Evolutionary conservation across 2,888 invertebrate genomes (phyloP).

Genomic region (Mamestra brassicae): DNA sequence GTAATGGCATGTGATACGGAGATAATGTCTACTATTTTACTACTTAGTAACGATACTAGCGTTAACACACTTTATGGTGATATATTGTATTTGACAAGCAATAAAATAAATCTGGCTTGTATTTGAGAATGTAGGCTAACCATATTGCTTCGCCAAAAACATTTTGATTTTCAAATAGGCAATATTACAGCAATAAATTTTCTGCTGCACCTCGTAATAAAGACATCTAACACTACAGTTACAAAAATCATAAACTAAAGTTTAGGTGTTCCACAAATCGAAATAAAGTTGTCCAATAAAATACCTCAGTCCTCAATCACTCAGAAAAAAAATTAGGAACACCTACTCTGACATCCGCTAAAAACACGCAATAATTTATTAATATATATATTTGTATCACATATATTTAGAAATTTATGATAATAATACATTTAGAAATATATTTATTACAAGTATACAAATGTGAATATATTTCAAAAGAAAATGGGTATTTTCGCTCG

Average conservation of each 20-base stretch:
- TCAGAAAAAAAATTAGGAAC: conserved; percentile 13
- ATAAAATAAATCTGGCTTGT: conserved; percentile 6
- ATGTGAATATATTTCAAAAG: conserved; percentile 28
- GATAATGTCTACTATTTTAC: conserved; percentile 7
- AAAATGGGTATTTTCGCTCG: conserved; percentile 15
- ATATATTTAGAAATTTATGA: too few relatives aligned
- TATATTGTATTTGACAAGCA: conserved; percentile 15
- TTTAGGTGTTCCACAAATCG: conserved; percentile 4
- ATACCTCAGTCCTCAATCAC: conserved; percentile 9
- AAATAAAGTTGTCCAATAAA: conserved; percentile 28
- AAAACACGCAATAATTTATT: conserved; percentile 14
- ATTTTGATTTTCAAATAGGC: conserved; percentile 22
- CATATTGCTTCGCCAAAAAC: conserved; percentile 19
- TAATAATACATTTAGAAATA: conserved; percentile 5
- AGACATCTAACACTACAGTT: conserved; percentile 26
- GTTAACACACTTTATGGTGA: background rate
- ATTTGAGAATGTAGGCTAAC: conserved; percentile 18
- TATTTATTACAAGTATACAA: too few relatives aligned
- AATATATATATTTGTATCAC: too few relatives aligned
- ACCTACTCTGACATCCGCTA: conserved; percentile 14
- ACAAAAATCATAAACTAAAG: conserved; percentile 11
- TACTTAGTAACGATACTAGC: conserved; percentile 10
- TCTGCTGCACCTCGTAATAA: conserved; percentile 30
- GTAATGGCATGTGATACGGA: conserved; percentile 47
- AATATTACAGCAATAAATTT: conserved; percentile 28